Base-by-base conservation (phyloP, 2,113 vertebrate genomes). In the Arenaria interpres region DNA sequence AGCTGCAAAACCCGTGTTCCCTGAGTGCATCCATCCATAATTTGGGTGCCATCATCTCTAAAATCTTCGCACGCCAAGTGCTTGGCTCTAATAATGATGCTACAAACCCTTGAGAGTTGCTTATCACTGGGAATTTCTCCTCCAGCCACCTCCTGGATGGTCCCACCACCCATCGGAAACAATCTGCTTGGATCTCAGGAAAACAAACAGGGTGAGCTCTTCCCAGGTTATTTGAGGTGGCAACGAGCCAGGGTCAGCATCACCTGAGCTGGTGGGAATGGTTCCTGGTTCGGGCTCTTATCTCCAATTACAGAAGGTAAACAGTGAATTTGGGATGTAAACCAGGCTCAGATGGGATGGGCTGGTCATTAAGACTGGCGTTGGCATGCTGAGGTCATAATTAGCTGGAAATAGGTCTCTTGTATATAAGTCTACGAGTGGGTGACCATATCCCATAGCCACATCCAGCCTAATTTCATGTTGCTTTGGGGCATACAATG, bases 41-140 rank as follows among this genome's bases (percentile, higher is more conserved):
- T 50, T 50, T 32, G 56, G 60, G 7, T 2, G 4, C 4, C 21
- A 18, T 33, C 39, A 6, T 23, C 30, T 68, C 85, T 33, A 8
- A 78, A 66, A 50, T 2, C 32, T 41, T 51, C 22, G 14, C 12
- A 7, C 1, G 1, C 46, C 28, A 12, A 63, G 15, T 10, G 5
- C 14, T 1, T 4, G 4, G 9, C 67, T 69, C 53, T 33, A 6
- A 14, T 15, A 18, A 48, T 23, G 53, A 4, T 39, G 12, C 41
- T 46, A 14, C 59, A 30, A 51, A 11, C 0, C 1, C 13, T 1
- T 0, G 1, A 6, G 5, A 4, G 46, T 10, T 53, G 16, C 41
- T 43, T 9, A 5, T 43, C 53, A 1, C 6, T 0, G 1, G 67
- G 63, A 77, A 62, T 56, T 87, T 69, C 73, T 88, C 25, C 53